phyloP scores from a whole-genome alignment of 1,140 invertebrate genomes.

The Heliconius hermathena region DNA sequence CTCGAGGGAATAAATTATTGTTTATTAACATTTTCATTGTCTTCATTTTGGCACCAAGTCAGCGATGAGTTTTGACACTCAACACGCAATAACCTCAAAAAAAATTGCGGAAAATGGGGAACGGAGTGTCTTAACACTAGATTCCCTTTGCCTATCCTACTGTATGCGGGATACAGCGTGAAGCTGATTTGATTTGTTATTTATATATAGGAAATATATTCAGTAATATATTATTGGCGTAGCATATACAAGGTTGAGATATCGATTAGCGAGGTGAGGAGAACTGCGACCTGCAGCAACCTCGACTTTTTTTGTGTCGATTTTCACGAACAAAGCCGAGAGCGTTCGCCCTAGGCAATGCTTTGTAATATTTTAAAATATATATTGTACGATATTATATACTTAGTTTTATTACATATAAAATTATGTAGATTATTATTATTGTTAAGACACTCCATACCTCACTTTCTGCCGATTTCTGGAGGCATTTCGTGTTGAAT shows the following conservation, averaged over 20 bases:
- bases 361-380: background rate
- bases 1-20: no score
- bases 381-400: background rate
- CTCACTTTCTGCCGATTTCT: no score
- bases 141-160: no score
- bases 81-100: no score
- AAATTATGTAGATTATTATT: background rate
- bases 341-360: background rate
- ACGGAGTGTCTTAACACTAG: no score
- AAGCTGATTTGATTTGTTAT: no score
- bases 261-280: slow-evolving; percentile 10
- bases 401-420: background rate
- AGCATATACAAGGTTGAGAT: slow-evolving; percentile 16
- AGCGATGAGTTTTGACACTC: no score
- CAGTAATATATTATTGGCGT: background rate
- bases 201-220: background rate
- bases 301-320: slow-evolving; percentile 14
- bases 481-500: no score
- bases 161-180: no score
- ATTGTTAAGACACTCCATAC: background rate
- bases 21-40: no score
- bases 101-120: no score
- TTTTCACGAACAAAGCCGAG: slow-evolving; percentile 8
- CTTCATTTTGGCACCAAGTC: no score
- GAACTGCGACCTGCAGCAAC: slow-evolving; percentile 14